phyloP scores from a whole-genome alignment of 1,140 invertebrate genomes.

The Aphelinus atriplicis region DNA sequence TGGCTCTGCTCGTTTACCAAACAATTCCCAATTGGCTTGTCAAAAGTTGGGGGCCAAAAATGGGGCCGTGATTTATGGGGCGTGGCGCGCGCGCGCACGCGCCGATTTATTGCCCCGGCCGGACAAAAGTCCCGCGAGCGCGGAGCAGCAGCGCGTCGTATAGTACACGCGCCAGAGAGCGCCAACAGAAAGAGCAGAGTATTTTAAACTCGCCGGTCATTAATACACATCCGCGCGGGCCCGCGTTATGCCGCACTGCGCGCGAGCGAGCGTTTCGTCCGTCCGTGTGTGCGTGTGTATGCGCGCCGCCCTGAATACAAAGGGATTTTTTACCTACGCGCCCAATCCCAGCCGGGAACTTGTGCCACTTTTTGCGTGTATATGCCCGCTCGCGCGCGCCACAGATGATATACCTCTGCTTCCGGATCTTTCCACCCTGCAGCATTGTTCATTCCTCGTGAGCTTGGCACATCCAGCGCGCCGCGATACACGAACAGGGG shows the following conservation, averaged over 20 bases:
- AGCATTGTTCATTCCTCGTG: too few species aligned
- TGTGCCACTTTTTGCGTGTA: too few species aligned
- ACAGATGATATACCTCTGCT: too few species aligned
- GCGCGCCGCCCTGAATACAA: too few species aligned
- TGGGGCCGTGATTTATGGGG: constrained; percentile 52
- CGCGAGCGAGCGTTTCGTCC: neutral
- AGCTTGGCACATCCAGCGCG: too few species aligned
- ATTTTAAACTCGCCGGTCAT: constrained; percentile 36
- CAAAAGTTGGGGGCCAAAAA: constrained; percentile 55
- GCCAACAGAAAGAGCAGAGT: neutral
- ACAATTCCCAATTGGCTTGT: constrained; percentile 58
- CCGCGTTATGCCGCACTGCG: neutral
- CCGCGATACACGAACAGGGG: too few species aligned
- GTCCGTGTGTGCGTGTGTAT: neutral
- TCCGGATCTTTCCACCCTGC: too few species aligned
- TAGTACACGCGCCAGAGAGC: too few species aligned
- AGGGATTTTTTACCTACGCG: neutral
- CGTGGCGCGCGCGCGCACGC: constrained; percentile 34
- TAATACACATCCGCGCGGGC: constrained; percentile 23
- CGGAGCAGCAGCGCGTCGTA: neutral
- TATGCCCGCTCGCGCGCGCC: too few species aligned
- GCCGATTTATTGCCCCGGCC: constrained; percentile 47
- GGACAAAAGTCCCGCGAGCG: constrained; percentile 42
- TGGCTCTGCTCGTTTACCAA: constrained; percentile 47
- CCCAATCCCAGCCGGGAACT: neutral